Percentiles rank a stretch among this genome's conserved stretches.
These are phyloP conservation scores for Germaria angustata DNA, from an alignment of 2,888 invertebrate genomes.

Conservation along the genomic window DNA sequence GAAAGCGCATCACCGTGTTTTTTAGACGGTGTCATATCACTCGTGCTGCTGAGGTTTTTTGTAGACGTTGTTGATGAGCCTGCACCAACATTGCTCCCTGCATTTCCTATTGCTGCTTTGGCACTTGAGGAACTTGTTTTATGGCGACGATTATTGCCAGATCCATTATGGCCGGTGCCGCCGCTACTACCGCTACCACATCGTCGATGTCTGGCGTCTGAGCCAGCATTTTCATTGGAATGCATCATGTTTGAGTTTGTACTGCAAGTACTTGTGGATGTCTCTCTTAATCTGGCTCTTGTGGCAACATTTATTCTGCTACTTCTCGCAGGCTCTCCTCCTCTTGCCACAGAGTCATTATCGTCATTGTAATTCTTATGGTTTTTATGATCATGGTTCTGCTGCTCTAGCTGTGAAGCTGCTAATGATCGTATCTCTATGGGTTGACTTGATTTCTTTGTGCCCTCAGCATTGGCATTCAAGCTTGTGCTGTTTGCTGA, in stretches of 20 bases:
- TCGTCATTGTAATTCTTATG: conserved; percentile 17
- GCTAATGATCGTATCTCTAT: conserved; percentile 52
- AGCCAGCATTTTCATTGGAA: conserved; percentile 74
- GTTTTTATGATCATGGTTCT: conserved; percentile 36
- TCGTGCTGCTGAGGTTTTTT: conserved; percentile 59
- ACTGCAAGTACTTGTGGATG: conserved; percentile 47
- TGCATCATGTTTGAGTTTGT: conserved; percentile 72
- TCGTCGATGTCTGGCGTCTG: conserved; percentile 66
- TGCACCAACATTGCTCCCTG: conserved; percentile 44
- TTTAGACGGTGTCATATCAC: conserved; percentile 14
- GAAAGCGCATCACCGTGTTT: background rate
- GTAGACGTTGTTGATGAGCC: conserved; percentile 43
- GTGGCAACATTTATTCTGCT: conserved; percentile 10
- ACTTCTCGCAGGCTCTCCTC: conserved; percentile 3
- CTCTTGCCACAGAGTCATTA: conserved; percentile 11
- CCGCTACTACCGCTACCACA: conserved; percentile 70
- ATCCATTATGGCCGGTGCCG: conserved; percentile 48
- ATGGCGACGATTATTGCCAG: conserved; percentile 51
- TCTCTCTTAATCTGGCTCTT: conserved; percentile 55
- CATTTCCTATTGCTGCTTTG: conserved; percentile 60
- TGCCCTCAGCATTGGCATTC: conserved; percentile 38
- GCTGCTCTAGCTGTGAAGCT: conserved; percentile 45
- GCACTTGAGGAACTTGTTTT: conserved; percentile 75
- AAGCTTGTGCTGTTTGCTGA: conserved; percentile 48
- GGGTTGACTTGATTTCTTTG: conserved; percentile 23